Base-by-base conservation (phyloP, 2,113 vertebrate genomes). In the Coptodon bakossiorum region DNA sequence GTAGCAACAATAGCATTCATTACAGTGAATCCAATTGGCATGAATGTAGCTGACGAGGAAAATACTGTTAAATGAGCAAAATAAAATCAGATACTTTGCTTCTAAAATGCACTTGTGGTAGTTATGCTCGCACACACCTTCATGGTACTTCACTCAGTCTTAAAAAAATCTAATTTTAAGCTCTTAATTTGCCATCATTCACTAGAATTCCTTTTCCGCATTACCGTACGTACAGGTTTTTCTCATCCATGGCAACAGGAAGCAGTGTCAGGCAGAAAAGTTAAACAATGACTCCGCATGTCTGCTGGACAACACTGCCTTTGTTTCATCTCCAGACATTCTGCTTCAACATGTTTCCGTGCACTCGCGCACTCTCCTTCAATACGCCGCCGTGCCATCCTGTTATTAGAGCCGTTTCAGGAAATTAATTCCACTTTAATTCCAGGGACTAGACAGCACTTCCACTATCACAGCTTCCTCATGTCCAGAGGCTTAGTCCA, bases 81-180 rank as follows among this genome's bases (percentile, higher is more conserved):
- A 90, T 17, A 86, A 91, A 80, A 85, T 61, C 53, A 48, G 57
- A 85, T 56, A 80, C 82, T 59, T 71, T 40, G 36, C 36, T 85
- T 22, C 59, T 89, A 83, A 92, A 96, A 96, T 93, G 96, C 95
- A 96, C 95, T 96, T 96, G 92, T 92, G 95, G 96, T 92, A 85
- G 80, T 82, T 82, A 91, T 78, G 81, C 88, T 90, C 80, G 3
- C 83, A 57, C 83, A 82, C 81, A 85, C 86, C 48, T 24, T 90
- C 48, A 88, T 56, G 63, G 85, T 50, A 59, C 78, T n/a, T 82
- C 66, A 36, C 43, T 81, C 63, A 76, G 43, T 63, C 53, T 73
- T 24, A 71, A 71, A 27, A 78, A 80, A 86, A 53, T 63, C 86
- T 45, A 31, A 84, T 59, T 81, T 83, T 85, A 76, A 84, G 52